Evolutionary conservation across 2,113 vertebrate species (phyloP).

Genomic region (Rhabdomys dilectus): DNA sequence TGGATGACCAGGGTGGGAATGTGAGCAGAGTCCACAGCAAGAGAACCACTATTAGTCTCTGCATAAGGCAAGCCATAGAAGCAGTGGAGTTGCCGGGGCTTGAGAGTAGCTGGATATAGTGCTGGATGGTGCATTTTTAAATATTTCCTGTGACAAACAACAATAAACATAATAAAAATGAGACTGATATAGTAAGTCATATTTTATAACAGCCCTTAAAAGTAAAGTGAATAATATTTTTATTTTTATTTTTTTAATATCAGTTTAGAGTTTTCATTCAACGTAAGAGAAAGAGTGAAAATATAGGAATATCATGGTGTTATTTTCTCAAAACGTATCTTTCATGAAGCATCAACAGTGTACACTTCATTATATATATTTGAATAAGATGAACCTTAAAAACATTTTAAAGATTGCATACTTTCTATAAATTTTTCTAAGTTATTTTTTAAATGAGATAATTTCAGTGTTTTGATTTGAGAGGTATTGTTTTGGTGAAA

Average conservation of each 20-base stretch:
- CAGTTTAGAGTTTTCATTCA: neutral
- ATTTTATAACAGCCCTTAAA: neutral
- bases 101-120: too few relatives aligned
- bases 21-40: too few relatives aligned
- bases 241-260: neutral
- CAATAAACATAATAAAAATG: neutral
- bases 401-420: neutral
- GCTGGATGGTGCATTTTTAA: too few relatives aligned
- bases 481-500: neutral
- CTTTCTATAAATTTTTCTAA: neutral
- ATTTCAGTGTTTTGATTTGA: neutral
- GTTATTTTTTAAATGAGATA: neutral
- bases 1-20: too few relatives aligned
- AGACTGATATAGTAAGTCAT: neutral
- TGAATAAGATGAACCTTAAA: neutral
- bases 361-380: neutral
- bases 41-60: too few relatives aligned
- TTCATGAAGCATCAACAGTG: neutral
- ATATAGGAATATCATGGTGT: fast-evolving
- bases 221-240: too few relatives aligned
- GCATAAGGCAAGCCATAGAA: too few relatives aligned
- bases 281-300: neutral
- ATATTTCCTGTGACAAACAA: neutral
- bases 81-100: too few relatives aligned
- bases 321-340: neutral